A percentile compares a stretch with the other conserved stretches of the same genome.
phyloP scores from a whole-genome alignment of 2,888 invertebrate genomes.

The Punctoribates punctum region DNA sequence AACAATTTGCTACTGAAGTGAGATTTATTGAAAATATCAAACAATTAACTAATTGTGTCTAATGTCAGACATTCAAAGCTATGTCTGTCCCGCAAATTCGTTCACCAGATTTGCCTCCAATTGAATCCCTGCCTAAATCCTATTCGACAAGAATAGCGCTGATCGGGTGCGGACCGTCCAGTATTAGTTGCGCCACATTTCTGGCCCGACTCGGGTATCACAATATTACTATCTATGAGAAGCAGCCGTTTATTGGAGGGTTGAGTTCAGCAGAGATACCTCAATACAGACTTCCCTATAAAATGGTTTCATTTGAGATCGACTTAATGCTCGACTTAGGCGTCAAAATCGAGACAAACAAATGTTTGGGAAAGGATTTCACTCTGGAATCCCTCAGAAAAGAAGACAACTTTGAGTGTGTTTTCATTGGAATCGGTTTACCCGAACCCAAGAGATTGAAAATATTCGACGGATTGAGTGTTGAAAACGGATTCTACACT shows the following conservation, averaged over 20 bases:
- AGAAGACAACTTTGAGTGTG: constrained; percentile 65
- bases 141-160: constrained; percentile 71
- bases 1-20: constrained; percentile 94
- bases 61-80: constrained; percentile 73
- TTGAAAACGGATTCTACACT: constrained; percentile 84
- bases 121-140: constrained; percentile 51
- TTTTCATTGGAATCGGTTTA: constrained; percentile 66
- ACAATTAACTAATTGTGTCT: no score
- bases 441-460: constrained; percentile 80
- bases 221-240: constrained; percentile 87
- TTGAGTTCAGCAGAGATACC: constrained; percentile 94
- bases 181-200: constrained; percentile 93
- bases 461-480: constrained; percentile 69
- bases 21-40: neutral
- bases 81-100: constrained; percentile 87
- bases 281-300: constrained; percentile 88
- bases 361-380: constrained; percentile 62
- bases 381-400: constrained; percentile 64
- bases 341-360: constrained; percentile 70
- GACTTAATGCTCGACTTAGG: constrained; percentile 86
- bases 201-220: constrained; percentile 87
- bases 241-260: constrained; percentile 78
- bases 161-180: constrained; percentile 93
- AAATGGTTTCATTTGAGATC: constrained; percentile 89
- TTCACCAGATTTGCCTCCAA: constrained; percentile 63